Base-by-base conservation (phyloP, 2,888 invertebrate species). In the Germaria angustata region DNA sequence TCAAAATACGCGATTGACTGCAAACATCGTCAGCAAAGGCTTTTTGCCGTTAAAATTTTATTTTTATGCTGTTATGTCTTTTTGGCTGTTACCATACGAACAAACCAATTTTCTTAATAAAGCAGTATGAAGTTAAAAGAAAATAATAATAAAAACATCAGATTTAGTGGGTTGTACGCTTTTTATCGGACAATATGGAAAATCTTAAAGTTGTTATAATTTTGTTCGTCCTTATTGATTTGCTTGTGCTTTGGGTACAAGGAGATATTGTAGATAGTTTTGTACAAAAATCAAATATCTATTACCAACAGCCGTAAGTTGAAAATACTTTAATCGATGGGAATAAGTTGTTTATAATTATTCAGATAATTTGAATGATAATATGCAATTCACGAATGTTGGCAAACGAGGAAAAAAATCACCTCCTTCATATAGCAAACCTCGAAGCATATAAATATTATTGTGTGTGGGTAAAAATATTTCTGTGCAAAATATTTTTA, bases 281-380 rank as follows among this genome's bases (percentile, higher is more conserved):
- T 15, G 46, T 82, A 0, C 51, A 82, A 8, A 86, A 83, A n/a
- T 84, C 87, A 0, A 86, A 88, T 76, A 87, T 88, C 49, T 88
- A 86, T 73, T 87, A 86, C 36, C 86, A 86, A 20, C 79, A 82
- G 57, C 83, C 86, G 88, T 88, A 85, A 85, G 88, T 73, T 0
- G 34, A 15, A 28, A 28, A n/a, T n/a, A n/a, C n/a, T n/a, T n/a
- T n/a, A n/a, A n/a, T n/a, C n/a, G n/a, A n/a, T n/a, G n/a, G n/a
- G n/a, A n/a, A n/a, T n/a, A n/a, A n/a, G n/a, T n/a, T n/a, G n/a
- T n/a, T n/a, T n/a, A n/a, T n/a, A n/a, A n/a, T n/a, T n/a, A n/a
- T n/a, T n/a, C n/a, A n/a, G n/a, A n/a, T n/a, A n/a, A n/a, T n/a
- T n/a, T n/a, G n/a, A n/a, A n/a, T n/a, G n/a, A n/a, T n/a, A n/a